Base-by-base conservation (phyloP, 1,140 invertebrate species). In the Drosophila chauvacae region DNA sequence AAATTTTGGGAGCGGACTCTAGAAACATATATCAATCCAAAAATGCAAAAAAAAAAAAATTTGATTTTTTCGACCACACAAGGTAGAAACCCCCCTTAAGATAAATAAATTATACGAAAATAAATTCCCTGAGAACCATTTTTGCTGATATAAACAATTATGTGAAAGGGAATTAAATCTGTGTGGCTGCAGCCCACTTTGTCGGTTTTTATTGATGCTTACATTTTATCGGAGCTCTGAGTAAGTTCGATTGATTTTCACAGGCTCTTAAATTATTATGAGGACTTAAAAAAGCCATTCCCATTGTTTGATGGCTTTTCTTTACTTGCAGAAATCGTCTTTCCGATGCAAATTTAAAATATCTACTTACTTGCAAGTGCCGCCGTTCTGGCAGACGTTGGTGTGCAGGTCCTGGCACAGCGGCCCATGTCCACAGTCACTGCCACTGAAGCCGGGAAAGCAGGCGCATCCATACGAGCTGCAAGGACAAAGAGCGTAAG, bases 331-430 rank as follows among this genome's bases (percentile, higher is more conserved):
- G 7, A 50, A 53, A 18, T 50, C 45, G 11, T 9, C 14, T 41
- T 61, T 64, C 3, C 18, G 20, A 48, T 48, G 10, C 14, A 33
- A 50, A 39, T 50, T 18, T 18, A 7, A 1, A 18, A 18, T 11
- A 26, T n/a, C 13, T 72, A 93, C 93, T 94, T 94, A 97, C 96
- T 95, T 95, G 95, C 96, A 97, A 42, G 94, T 95, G 68, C 95
- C 96, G 42, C 95, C 95, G 85, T 97, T 96, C 93, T 95, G 94
- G 91, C 96, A 97, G 75, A 95, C 94, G 71, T 95, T 94, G 60
- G 94, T 93, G 41, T 94, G 94, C 48, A 94, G 94, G 53, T 94
- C 93, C 39, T 94, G 93, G 90, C 96, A 97, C 44, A 96, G 93
- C 0, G 96, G 95, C 7, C 96, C 96, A 71, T 95, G 93, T 11